Evolutionary conservation across 2,888 invertebrate genomes (phyloP).

Genomic region (Nomada hirtipes): DNA sequence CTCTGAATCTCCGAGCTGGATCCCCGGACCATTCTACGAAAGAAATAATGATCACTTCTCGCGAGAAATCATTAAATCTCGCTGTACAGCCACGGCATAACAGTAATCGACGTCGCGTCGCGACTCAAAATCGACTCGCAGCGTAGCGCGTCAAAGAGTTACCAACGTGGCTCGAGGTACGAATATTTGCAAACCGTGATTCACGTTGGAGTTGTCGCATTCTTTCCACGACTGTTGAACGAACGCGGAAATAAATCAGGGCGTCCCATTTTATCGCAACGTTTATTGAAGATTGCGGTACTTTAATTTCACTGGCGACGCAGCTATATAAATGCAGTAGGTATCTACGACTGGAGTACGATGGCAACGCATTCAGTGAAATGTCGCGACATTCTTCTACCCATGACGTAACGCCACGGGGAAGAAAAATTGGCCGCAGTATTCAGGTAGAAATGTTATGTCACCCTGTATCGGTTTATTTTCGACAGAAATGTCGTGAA

Average conservation of each 20-base stretch:
- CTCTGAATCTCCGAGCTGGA: no score
- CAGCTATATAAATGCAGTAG: no score
- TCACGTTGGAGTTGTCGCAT: slow-evolving; percentile 17
- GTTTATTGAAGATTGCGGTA: neutral
- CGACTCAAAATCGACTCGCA: slow-evolving; percentile 43
- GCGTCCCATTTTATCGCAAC: neutral
- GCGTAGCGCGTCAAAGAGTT: slow-evolving; percentile 21
- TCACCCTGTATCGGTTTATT: neutral
- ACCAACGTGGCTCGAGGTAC: slow-evolving; percentile 14
- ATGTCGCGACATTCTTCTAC: neutral
- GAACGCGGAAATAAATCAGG: slow-evolving; percentile 10
- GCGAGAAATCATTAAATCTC: no score
- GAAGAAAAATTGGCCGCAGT: no score
- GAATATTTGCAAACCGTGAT: slow-evolving; percentile 33
- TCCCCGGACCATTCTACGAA: no score
- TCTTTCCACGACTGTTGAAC: neutral
- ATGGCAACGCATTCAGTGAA: neutral
- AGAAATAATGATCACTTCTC: no score
- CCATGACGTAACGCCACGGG: neutral
- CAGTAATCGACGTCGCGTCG: slow-evolving; percentile 21
- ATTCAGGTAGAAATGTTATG: neutral
- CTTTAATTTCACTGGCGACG: slow-evolving; percentile 1
- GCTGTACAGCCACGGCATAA: no score
- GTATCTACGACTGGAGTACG: neutral
- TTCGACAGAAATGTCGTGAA: neutral